Evolutionary conservation across 2,113 vertebrate genomes (phyloP), one percentile per base, ranked within the genome.

Genomic region (Tapirus terrestris): DNA sequence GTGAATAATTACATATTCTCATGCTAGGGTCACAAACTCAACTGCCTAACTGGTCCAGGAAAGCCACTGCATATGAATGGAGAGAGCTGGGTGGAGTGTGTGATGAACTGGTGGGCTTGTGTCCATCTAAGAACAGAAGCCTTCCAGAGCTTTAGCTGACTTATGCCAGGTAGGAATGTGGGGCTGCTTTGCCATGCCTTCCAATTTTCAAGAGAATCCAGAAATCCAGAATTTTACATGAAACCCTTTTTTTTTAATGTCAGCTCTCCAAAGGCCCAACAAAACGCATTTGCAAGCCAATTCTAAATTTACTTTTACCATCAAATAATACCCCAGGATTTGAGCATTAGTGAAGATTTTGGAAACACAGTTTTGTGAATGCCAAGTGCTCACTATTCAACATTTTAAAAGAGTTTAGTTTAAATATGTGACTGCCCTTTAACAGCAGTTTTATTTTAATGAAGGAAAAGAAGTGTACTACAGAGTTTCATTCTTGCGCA

Each of bases 271-370:
- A 86, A 91, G 56, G 33, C n/a, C 53, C 39, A 68, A 53, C 36
- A 75, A 94, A 96, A 93, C 81, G 82, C 48, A 73, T 43, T 94
- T n/a, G 43, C 18, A 77, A 94, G 72, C 82, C 86, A 84, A 83
- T 53, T 96, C 67, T 89, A 97, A 93, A 91, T 95, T 95, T 89
- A 85, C 36, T 70, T 97, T 96, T 67, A 36, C 79, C 18, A 53
- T 79, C 77, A 89, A 70, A 56, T 83, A 53, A 86, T n/a, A 33
- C 9, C 45, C 39, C 8, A 13, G 6, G 85, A 60, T 63, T 70
- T 70, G 92, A 93, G 51, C 45, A 36, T 43, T 23, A 45, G 29
- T 48, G 20, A 85, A 61, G 80, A 91, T 58, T 91, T 75, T 75
- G 58, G 76, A 87, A 95, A 43, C 12, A 25, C 1, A 17, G 29